phyloP scores from a whole-genome alignment of 2,113 vertebrate species.

The Eonycteris spelaea region DNA sequence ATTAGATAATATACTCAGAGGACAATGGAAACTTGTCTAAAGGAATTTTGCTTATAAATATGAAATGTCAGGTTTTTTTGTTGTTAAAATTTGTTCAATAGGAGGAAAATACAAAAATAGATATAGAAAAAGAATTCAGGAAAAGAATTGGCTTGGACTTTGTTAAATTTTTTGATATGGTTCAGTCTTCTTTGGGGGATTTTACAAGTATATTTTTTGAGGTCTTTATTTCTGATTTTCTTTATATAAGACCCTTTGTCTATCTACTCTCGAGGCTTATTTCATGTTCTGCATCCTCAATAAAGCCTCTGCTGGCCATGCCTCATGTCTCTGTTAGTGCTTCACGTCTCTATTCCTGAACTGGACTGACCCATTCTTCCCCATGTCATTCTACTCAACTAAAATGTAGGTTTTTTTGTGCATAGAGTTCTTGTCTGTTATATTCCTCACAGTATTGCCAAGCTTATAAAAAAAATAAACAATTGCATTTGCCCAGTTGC shows the following conservation, averaged over 20 bases:
- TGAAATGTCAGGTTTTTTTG: background rate
- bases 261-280: fast-evolving
- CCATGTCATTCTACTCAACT: background rate
- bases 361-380: background rate
- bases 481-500: background rate
- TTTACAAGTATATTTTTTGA: background rate
- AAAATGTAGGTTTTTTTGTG: background rate
- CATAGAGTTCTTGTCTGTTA: background rate
- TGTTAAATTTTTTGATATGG: background rate
- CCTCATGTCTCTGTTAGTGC: fast-evolving
- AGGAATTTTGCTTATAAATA: background rate
- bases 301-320: background rate
- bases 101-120: background rate
- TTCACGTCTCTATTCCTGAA: background rate
- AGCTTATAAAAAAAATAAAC: background rate
- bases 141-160: background rate
- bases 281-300: background rate
- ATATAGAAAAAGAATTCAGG: background rate
- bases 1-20: background rate
- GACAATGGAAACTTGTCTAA: background rate
- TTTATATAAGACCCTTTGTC: fast-evolving
- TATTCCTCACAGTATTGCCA: background rate
- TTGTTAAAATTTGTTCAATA: background rate
- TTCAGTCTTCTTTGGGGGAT: background rate
- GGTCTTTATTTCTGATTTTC: background rate